Evolutionary conservation across 2,113 vertebrate species (phyloP), one percentile per base, ranked within the genome.

Genomic region (Sigmodon hispidus): DNA sequence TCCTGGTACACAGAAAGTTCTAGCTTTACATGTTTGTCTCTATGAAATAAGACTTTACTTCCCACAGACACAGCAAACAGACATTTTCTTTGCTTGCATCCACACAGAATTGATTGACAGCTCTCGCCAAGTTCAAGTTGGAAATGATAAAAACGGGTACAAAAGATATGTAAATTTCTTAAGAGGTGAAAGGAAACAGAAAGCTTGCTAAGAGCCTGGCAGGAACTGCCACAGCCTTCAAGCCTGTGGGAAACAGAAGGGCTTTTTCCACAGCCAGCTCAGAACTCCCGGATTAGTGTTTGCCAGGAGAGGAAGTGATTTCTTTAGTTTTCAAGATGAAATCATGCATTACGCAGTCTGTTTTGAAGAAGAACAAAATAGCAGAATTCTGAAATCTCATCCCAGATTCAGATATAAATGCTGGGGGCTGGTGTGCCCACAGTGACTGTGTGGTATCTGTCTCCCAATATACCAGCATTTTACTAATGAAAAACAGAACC

Each of bases 261-360:
- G 90, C 92, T 93, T 94, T 96, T 89, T 88, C 76, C 26, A 45
- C 52, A 83, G 92, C 93, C 85, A 96, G 85, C 87, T 97, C 45
- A 88, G 90, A 92, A 86, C 59, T 87, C 76, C 45, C 3, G 5
- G 65, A 76, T 96, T 85, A 94, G 90, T 93, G 85, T 72, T 61
- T 96, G 97, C 97, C 97, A 98, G 90, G 92, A 94, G 40, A 95
- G 97, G 97, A 98, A 97, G 85, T 34, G 87, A 96, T 90, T 94
- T 96, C 96, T 96, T 96, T 93, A 90, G 84, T 93, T 97, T 97
- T 95, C 93, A 96, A 77, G 92, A 94, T 95, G 96, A 96, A 95
- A 97, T 86, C 76, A 63, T 95, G 85, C 87, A 79, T 93, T 65
- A 85, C 34, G n/a, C 67, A 91, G 81, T 81, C 92, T 90, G 76